Percentiles rank a stretch among this genome's conserved stretches.
These are phyloP conservation scores for Zaprionus lachaisei DNA, from an alignment of 1,140 invertebrate species.

Conservation along the genomic window DNA sequence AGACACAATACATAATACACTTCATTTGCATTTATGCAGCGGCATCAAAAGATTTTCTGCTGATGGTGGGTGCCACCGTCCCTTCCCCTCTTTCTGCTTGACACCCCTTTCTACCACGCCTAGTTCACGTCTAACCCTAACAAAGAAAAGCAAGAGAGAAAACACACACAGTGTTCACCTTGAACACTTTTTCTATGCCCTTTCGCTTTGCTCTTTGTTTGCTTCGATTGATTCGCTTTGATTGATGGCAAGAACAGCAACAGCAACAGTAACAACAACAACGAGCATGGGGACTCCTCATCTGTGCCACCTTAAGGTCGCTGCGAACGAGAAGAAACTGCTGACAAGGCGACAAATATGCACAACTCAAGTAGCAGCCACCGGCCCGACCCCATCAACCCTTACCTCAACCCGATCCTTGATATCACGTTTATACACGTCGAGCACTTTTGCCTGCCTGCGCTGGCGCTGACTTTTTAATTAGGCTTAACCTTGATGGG, in stretches of 20 bases:
- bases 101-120: too few relatives aligned
- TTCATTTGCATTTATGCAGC: constrained; percentile 66
- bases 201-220: constrained; percentile 17
- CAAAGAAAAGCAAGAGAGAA: background rate
- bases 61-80: constrained; percentile 5
- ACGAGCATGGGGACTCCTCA: constrained; percentile 1
- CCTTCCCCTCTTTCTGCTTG: background rate
- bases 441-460: constrained; percentile 24
- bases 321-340: constrained; percentile 14
- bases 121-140: background rate
- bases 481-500: constrained; percentile 28
- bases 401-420: constrained; percentile 4
- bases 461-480: constrained; percentile 33
- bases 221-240: constrained; percentile 43
- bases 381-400: background rate
- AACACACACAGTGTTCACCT: constrained; percentile 32
- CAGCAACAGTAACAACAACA: background rate
- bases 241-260: constrained; percentile 22
- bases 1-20: constrained; percentile 11
- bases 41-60: constrained; percentile 55
- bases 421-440: constrained; percentile 6
- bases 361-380: constrained; percentile 24
- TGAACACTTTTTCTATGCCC: constrained; percentile 18
- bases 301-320: constrained; percentile 38
- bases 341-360: constrained; percentile 37